Evolutionary conservation across 2,113 vertebrate species (phyloP), one percentile per base, ranked within the genome.

Genomic region (Sorex fumeus): DNA sequence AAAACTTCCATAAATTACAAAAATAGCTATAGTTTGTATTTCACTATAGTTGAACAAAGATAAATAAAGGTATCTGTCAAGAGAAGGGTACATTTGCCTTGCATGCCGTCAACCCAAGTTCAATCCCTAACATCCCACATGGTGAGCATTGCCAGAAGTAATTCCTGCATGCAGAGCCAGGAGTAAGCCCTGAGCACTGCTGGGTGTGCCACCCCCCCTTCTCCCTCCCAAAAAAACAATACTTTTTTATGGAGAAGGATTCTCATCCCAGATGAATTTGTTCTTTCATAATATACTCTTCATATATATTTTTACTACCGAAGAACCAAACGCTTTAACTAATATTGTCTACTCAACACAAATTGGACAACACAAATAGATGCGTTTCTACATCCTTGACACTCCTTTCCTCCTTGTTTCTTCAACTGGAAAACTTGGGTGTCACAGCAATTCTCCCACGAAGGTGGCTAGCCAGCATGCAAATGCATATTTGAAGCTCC

Each of bases 31-130:
- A 32, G 2, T 34, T 23, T 90, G 6, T 11, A 81, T 77, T 87
- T 86, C 36, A 47, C 9, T 71, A 25, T 57, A 72, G n/a, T n/a
- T 76, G 43, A 87, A 92, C 28, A 71, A n/a, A 84, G n/a, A 69
- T 74, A 6, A 69, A 53, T 47, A 84, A 62, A 60, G 10, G 34
- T 72, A 23, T 81, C 11, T 76, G 88, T 79, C 47, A 32, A 28
- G 6, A 9, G 34, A 16, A 8, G 28, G 28, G 66, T 3, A 64
- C 9, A 50, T 50, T 50, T 50, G 47, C 47, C 47, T 50, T 50
- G 47, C 47, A 50, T 13, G 47, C 13, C 2, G 9, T 13, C 47
- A 10, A 50, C 47, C 47, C 47, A 50, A 9, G 47, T 50, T 50
- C 13, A 13, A 50, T 50, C 13, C 47, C 40, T 7, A 40, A 40